Percentiles rank a stretch among this genome's conserved stretches.
Evolutionary conservation across 2,797 vertebrate species (phyloP).

Genomic region (Liasis olivaceus): DNA sequence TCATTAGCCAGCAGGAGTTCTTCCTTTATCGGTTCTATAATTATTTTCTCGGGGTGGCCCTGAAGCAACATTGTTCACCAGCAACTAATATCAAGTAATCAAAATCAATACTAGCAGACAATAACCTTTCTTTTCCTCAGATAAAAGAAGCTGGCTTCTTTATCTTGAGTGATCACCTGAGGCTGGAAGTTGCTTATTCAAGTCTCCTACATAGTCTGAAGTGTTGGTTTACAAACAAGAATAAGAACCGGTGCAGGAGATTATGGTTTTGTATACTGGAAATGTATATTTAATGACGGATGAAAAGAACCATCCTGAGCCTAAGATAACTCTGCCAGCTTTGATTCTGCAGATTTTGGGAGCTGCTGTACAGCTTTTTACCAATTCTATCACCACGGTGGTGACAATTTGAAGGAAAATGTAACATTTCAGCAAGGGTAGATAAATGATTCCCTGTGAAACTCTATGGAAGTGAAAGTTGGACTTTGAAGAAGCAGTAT

Average conservation of each 20-base stretch:
- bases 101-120: constrained; percentile 9
- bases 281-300: neutral
- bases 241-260: neutral
- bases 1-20: neutral
- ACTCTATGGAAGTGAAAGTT: too few species aligned
- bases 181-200: neutral
- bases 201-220: neutral
- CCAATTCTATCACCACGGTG: neutral
- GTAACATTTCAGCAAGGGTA: too few species aligned
- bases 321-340: neutral
- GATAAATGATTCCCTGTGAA: too few species aligned
- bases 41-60: neutral
- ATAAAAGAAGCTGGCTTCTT: neutral
- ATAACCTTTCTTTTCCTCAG: neutral
- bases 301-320: neutral
- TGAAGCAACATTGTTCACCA: neutral
- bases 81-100: neutral
- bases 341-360: neutral
- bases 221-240: neutral
- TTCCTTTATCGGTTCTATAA: constrained; percentile 11
- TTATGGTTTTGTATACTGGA: accelerated
- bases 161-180: neutral
- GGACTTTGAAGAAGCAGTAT: too few species aligned
- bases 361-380: neutral
- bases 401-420: too few species aligned